phyloP scores from a whole-genome alignment of 92 coral and sea anemone species.

The Siderastrea siderea region DNA sequence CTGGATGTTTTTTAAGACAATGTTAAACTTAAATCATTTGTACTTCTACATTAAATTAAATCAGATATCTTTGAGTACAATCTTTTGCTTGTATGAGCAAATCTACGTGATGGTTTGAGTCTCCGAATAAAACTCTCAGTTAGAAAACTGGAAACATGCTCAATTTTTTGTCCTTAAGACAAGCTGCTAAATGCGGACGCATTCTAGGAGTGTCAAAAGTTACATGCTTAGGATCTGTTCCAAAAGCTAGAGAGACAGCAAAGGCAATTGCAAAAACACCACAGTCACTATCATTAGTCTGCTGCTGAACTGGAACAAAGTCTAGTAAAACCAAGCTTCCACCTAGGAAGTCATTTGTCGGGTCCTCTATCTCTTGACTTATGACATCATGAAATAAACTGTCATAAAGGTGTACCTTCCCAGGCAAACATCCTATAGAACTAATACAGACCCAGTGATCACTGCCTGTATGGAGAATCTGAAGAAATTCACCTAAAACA shows the following conservation, averaged over 20 bases:
- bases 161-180: slow-evolving; percentile 56
- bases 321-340: slow-evolving; percentile 31
- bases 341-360: slow-evolving; percentile 57
- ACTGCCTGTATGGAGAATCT: slow-evolving; percentile 66
- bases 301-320: slow-evolving; percentile 75
- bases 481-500: slow-evolving; percentile 67
- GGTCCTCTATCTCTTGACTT: slow-evolving; percentile 66
- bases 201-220: slow-evolving; percentile 64
- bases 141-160: slow-evolving; percentile 30
- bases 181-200: slow-evolving; percentile 75
- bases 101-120: slow-evolving; percentile 11
- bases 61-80: slow-evolving; percentile 1
- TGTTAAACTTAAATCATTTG: too few species aligned
- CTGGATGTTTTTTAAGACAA: background rate
- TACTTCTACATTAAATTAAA: too few species aligned
- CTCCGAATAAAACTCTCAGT: slow-evolving; percentile 10
- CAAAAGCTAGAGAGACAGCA: slow-evolving; percentile 66
- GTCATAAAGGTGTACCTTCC: slow-evolving; percentile 69
- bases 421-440: slow-evolving; percentile 70
- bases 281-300: slow-evolving; percentile 74
- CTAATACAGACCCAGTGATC: slow-evolving; percentile 72
- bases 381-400: slow-evolving; percentile 74
- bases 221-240: slow-evolving; percentile 42
- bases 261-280: slow-evolving; percentile 80
- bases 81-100: background rate